Percentiles rank a stretch among this genome's conserved stretches.
Evolutionary conservation across 2,888 invertebrate genomes (phyloP).

Genomic region (Pollenia griseotomentosa): DNA sequence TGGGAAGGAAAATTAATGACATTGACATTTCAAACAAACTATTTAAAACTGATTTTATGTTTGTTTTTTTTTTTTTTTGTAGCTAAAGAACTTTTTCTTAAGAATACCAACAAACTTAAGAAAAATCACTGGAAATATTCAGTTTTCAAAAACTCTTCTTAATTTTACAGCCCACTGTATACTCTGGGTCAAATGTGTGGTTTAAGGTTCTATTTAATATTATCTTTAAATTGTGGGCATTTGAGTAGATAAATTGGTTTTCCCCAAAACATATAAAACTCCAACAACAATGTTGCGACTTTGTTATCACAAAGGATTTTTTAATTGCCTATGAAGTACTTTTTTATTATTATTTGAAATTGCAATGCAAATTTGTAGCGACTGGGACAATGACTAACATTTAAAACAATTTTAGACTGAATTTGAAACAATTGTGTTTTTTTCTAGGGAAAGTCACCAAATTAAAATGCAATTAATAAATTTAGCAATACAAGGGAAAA

Average conservation of each 20-base stretch:
- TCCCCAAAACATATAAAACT: not conserved
- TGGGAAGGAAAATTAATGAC: not conserved
- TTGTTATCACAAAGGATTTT: constrained; percentile 35
- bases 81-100: not conserved
- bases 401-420: constrained; percentile 12
- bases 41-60: no score
- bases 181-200: constrained; percentile 9
- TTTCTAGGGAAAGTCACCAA: no score
- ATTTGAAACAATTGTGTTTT: no score
- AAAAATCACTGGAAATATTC: not conserved
- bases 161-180: constrained; percentile 18
- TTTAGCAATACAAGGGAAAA: no score
- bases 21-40: not conserved
- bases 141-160: not conserved
- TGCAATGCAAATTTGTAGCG: not conserved
- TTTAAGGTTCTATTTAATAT: constrained; percentile 45
- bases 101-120: no score
- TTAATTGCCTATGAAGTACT: constrained; percentile 15
- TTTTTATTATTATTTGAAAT: constrained; percentile 2
- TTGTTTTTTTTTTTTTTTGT: no score
- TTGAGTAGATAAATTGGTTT: constrained; percentile 17
- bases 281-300: not conserved
- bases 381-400: not conserved
- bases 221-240: constrained; percentile 35
- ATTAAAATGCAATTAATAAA: no score